Percentiles rank a stretch among this genome's conserved stretches.
phyloP scores from a whole-genome alignment of 2,113 vertebrate species.

The Lophura nycthemera region DNA sequence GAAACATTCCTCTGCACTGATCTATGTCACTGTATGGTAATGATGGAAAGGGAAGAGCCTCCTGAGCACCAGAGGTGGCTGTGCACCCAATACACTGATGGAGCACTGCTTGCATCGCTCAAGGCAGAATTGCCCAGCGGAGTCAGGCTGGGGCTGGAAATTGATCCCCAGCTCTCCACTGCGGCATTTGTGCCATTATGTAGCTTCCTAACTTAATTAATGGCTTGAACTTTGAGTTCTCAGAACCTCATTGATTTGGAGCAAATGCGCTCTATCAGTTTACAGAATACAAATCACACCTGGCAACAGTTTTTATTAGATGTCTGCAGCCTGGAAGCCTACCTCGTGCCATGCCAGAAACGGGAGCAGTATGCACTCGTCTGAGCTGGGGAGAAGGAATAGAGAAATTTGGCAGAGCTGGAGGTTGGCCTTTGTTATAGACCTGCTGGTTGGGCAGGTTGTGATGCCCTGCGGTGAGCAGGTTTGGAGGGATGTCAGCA shows the following conservation, averaged over 20 bases:
- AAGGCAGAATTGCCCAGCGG: accelerated
- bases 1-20: neutral
- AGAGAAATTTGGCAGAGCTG: accelerated
- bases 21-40: neutral
- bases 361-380: accelerated
- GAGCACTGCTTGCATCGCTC: neutral
- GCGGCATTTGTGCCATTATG: neutral
- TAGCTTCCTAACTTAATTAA: neutral
- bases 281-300: neutral
- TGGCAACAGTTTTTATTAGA: accelerated
- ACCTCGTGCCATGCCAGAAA: accelerated
- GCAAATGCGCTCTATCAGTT: neutral
- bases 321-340: neutral
- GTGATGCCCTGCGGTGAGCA: accelerated
- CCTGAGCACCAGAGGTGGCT: neutral
- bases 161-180: neutral
- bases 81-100: neutral
- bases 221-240: neutral
- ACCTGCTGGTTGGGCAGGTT: neutral
- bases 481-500: neutral
- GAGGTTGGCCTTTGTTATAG: neutral
- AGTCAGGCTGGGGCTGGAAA: neutral
- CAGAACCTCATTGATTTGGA: neutral
- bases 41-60: neutral
- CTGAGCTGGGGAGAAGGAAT: neutral